Base-by-base conservation (phyloP, 1,140 invertebrate species). In the Trypoxylus dichotomus region DNA sequence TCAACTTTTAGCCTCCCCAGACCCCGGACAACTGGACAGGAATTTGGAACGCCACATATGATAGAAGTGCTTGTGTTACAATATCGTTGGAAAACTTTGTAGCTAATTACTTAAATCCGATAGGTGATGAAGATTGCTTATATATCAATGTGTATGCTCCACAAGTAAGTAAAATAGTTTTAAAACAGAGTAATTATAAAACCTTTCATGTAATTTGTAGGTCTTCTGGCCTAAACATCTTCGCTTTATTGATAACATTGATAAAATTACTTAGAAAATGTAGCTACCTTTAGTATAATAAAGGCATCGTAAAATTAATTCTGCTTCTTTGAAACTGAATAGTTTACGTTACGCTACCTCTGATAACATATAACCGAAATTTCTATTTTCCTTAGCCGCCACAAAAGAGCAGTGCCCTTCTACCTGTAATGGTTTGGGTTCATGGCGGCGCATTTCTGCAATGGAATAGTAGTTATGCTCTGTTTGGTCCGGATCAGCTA, bases 391-490 rank as follows among this genome's bases (percentile, higher is more conserved):
- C n/a, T 74, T 54, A 27, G 42, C 24, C 6, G 11, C 74, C 74
- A 13, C 15, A 15, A 68, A 7, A 5, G 2, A 29, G 2, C 8
- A 24, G 3, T 21, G 8, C 27, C 1, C 42, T 24, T 3, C 82
- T 86, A 77, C 90, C 93, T 1, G 93, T 95, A 0, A 92, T 95
- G 90, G 89, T 94, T 1, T 96, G 91, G 90, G 89, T 95, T 27
- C 91, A 95, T 83, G 94, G 94, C 0, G 94, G 94, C 1, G 90
- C 89, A 2, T 94, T 94, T 80, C 87, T 90, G 1, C 87, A 89
- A 77, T 92, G 93, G 5, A 90, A 89, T 81, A 86, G 88, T 0
- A 89, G 89, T 58, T 83, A 90, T 1, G 91, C 92, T 81, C 5
- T 8, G 15, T 74, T 41, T 27, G 90, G 91, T 0, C 91, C 92